phyloP scores from a whole-genome alignment of 2,113 vertebrate genomes.

The Thamnaconus septentrionalis region DNA sequence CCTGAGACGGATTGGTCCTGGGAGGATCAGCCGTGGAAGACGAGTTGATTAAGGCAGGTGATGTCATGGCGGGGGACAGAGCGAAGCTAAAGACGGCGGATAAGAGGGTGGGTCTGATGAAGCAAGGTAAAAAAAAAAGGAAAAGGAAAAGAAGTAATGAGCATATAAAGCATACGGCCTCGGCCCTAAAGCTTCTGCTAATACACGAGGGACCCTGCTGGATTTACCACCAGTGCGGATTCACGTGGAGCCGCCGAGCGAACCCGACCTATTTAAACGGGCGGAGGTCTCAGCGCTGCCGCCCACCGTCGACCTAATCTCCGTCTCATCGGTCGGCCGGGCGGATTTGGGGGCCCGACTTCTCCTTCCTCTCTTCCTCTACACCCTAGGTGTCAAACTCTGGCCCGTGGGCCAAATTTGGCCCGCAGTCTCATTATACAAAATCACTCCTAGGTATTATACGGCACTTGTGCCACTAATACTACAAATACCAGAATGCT shows the following conservation, averaged over 20 bases:
- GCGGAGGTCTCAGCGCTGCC: conserved; percentile 1
- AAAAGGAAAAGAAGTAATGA: background rate
- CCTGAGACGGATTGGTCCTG: background rate
- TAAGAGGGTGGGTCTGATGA: background rate
- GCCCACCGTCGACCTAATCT: conserved; percentile 40
- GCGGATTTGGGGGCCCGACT: no score
- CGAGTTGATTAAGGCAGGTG: background rate
- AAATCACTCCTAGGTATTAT: no score
- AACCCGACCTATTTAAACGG: conserved; percentile 27
- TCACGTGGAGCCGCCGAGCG: conserved; percentile 5
- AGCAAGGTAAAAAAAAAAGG: background rate
- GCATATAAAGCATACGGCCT: background rate
- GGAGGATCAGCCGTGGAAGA: conserved; percentile 9
- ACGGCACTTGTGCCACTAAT: no score
- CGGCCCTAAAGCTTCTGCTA: conserved; percentile 1
- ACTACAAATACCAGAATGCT: no score
- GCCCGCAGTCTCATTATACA: no score
- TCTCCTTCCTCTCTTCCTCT: no score
- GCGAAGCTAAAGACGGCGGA: no score
- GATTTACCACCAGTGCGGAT: conserved; percentile 8
- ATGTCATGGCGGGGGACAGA: no score
- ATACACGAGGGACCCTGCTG: background rate
- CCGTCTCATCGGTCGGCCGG: conserved; percentile 8
- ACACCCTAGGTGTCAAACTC: no score
- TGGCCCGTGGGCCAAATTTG: no score